Percentiles rank a stretch among this genome's conserved stretches.
These are phyloP conservation scores for Lasioglossum morio DNA, from an alignment of 2,888 invertebrate species.

Conservation along the genomic window DNA sequence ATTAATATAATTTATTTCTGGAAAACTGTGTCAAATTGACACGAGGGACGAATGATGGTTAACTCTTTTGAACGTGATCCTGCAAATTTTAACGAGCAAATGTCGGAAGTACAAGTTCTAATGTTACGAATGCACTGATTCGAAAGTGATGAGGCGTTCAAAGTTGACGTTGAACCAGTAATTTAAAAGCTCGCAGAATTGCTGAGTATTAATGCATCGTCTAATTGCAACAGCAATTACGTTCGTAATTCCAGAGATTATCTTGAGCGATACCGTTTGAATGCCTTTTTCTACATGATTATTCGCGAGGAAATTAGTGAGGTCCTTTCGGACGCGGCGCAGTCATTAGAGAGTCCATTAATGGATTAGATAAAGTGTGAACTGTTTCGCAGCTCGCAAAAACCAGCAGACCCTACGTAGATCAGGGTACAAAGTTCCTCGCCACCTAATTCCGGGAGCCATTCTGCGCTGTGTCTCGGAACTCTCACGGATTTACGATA, in stretches of 20 bases:
- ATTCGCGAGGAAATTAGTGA: not conserved
- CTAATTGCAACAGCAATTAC: not conserved
- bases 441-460: not conserved
- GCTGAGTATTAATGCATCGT: not conserved
- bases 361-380: not conserved
- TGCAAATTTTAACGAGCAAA: no score
- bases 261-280: not conserved
- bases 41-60: no score
- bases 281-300: not conserved
- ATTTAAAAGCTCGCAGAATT: not conserved
- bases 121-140: no score
- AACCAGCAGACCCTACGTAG: not conserved
- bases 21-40: no score
- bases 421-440: not conserved
- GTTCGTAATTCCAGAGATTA: not conserved
- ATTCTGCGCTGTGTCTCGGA: not conserved
- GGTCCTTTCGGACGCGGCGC: not conserved
- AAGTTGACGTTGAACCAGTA: not conserved
- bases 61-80: no score
- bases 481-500: conserved; percentile 1
- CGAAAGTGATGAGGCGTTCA: no score
- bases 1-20: no score
- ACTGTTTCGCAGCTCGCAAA: not conserved
- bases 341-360: not conserved
- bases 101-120: no score